Percentiles rank a stretch among this genome's conserved stretches.
These are phyloP conservation scores for Amiota communis DNA, from an alignment of 2,888 invertebrate species.

Conservation along the genomic window DNA sequence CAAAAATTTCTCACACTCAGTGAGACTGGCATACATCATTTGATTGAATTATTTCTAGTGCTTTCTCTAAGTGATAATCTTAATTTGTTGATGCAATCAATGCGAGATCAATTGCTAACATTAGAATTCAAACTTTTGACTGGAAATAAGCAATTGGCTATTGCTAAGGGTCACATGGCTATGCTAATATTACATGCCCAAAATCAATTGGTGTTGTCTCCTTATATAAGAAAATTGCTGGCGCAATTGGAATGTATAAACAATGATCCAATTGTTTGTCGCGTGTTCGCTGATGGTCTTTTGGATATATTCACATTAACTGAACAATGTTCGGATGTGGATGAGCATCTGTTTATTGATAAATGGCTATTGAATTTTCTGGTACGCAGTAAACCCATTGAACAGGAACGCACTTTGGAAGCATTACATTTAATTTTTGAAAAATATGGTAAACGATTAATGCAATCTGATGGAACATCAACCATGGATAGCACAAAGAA, in stretches of 20 bases:
- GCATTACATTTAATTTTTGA: conserved; percentile 65
- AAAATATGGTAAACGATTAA: conserved; percentile 43
- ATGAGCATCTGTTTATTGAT: conserved; percentile 67
- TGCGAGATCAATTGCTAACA: conserved; percentile 70
- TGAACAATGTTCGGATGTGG: conserved; percentile 43
- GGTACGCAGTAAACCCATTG: conserved; percentile 62
- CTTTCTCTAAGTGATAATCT: conserved; percentile 64
- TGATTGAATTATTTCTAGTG: conserved; percentile 73
- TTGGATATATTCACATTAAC: conserved; percentile 63
- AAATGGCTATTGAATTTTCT: conserved; percentile 71
- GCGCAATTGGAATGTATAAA: conserved; percentile 60
- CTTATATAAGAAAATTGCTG: conserved; percentile 68
- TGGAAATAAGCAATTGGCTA: conserved; percentile 61
- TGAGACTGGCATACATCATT: conserved; percentile 76
- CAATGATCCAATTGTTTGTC: conserved; percentile 63
- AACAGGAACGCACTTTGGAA: conserved; percentile 70
- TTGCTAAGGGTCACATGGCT: conserved; percentile 72
- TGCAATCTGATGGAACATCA: too few relatives aligned
- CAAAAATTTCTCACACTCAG: conserved; percentile 75
- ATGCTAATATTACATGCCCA: conserved; percentile 70
- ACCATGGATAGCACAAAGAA: conserved; percentile 26
- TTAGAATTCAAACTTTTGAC: conserved; percentile 70
- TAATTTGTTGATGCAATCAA: conserved; percentile 64
- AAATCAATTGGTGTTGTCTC: conserved; percentile 64
- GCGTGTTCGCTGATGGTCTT: conserved; percentile 62